A percentile compares a stretch with the other conserved stretches of the same genome.
Evolutionary conservation across 2,797 vertebrate genomes (phyloP).

Genomic region (Enteromius afrohamiltoni): DNA sequence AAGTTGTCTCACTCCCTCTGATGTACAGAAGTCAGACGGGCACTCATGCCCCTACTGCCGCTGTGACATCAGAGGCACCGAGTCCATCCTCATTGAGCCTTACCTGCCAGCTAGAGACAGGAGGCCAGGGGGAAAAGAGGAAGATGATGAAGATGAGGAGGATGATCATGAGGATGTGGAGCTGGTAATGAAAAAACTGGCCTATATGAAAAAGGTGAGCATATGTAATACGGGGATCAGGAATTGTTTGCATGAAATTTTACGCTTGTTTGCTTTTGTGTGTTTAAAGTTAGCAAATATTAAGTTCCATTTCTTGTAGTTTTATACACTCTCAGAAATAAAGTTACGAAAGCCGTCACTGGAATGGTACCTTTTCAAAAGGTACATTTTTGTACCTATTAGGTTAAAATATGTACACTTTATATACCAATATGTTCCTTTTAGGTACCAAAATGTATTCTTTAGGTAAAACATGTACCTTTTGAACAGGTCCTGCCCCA

Average conservation of each 20-base stretch:
- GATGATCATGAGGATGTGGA: slow-evolving; percentile 77
- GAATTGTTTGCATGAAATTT: too few species aligned
- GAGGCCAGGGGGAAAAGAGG: slow-evolving; percentile 4
- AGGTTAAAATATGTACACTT: too few species aligned
- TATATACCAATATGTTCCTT: too few species aligned
- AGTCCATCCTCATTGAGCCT: slow-evolving; percentile 76
- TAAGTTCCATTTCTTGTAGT: not conserved
- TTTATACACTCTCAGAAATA: not conserved
- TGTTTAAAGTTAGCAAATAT: not conserved
- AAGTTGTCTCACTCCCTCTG: not conserved
- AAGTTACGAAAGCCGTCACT: too few species aligned
- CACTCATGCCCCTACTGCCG: slow-evolving; percentile 89
- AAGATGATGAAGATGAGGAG: slow-evolving; percentile 29
- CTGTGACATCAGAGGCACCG: slow-evolving; percentile 80
- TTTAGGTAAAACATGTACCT: too few species aligned
- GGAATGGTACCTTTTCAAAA: too few species aligned
- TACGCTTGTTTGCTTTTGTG: not conserved
- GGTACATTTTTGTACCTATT: too few species aligned
- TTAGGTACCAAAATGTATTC: too few species aligned
- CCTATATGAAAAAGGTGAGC: slow-evolving; percentile 70
- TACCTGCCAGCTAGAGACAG: slow-evolving; percentile 55
- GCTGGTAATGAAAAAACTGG: slow-evolving; percentile 72
- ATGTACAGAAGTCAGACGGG: slow-evolving; percentile 77
- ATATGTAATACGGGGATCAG: too few species aligned
- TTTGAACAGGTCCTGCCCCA: too few species aligned